Conservation (phyloP, 2,888 invertebrate genomes). For the Amorpha juglandis region DNA sequence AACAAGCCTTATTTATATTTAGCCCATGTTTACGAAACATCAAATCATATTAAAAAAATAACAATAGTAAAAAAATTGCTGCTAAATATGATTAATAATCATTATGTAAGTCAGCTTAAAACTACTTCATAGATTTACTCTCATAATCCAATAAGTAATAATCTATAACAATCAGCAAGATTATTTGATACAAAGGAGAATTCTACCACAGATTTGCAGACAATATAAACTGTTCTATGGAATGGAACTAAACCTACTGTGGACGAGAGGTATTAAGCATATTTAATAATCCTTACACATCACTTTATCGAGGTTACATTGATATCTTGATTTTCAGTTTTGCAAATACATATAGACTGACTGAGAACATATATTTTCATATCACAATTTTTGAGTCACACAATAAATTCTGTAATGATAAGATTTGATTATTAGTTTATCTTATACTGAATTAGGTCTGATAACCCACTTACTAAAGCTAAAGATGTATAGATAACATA, state of each 20-base stretch:
- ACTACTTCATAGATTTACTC: no score
- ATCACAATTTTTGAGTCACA: conserved; percentile 2
- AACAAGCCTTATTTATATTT: no score
- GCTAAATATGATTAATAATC: no score
- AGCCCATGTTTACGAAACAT: no score
- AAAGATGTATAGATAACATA: neutral
- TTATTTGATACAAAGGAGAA: neutral
- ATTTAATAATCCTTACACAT: neutral
- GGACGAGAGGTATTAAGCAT: neutral
- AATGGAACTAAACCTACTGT: neutral
- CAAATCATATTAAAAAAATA: no score
- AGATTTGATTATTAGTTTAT: conserved; percentile 5
- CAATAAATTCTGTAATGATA: neutral
- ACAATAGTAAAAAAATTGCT: no score
- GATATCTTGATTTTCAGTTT: neutral
- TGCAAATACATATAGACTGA: conserved; percentile 16
- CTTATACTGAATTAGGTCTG: conserved; percentile 1
- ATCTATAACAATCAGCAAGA: neutral
- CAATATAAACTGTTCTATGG: neutral
- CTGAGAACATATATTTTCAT: neutral
- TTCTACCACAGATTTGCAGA: neutral
- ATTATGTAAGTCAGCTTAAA: no score
- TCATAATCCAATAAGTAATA: no score
- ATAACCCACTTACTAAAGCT: neutral
- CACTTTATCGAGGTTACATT: neutral